Base-by-base conservation (phyloP, 2,888 invertebrate species). In the Napeogenes sylphis region DNA sequence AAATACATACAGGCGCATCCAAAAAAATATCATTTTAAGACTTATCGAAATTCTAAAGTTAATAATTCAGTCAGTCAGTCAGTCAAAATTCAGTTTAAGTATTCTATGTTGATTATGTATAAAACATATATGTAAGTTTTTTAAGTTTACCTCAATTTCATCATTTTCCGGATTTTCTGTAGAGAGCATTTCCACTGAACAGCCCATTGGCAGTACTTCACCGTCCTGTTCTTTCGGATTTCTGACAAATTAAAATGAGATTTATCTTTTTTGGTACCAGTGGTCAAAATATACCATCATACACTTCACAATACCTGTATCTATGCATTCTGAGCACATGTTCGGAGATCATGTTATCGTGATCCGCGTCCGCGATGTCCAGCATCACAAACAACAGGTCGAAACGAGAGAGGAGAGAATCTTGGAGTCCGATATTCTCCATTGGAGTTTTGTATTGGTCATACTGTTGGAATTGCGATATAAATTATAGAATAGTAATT, bases 351-450 rank as follows among this genome's bases (percentile, higher is more conserved):
- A 94, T 92, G 68, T 96, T 93, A 87, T 99, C 99, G 71, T 94
- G 93, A 76, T 98, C 98, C 21, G 95, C 94, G 79, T 99, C 97
- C 56, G 97, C 95, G 65, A 95, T 93, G 86, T 99, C 99, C 81
- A 99, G 90, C 93, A 99, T 95, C 68, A 99, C 99, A 82, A 99
- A 99, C 55, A 99, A 91, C 75, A 99, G 91, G 93, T 99, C 99
- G 87, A 99, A 99, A 92, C 99, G 98, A 0, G 99, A 99, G 46
- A 99, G 91, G 67, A 99, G 84, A 0, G 98, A 98, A 90, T 99
- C 98, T 87, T 99, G 99, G 51, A 99, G 92, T 0, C 99, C 99
- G 77, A 99, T 99, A 87, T 99, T 99, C 86, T 99, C 99, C 99
- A 99, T 99, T 0, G 99, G 99, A 0, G 98, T 97, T 90, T 99